Conservation (phyloP, 2,113 vertebrate genomes). For the Epinephelus cyanopodus region DNA sequence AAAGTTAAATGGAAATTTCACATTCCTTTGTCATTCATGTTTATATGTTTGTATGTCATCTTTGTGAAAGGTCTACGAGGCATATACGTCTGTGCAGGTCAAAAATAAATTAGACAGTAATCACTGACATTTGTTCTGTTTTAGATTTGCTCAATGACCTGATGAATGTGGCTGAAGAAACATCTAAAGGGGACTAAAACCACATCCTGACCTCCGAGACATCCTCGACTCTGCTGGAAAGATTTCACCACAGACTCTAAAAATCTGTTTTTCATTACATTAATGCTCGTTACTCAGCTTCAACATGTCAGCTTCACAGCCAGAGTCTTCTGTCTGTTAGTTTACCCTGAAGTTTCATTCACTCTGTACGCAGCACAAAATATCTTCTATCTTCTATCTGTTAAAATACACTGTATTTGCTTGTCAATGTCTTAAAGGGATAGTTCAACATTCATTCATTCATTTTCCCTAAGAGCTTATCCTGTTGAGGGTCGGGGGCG, state of each 20-base stretch:
- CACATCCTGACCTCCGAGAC: not conserved
- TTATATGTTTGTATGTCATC: too few species aligned
- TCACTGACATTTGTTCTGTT: not conserved
- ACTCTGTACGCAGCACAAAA: not conserved
- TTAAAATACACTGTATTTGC: not conserved
- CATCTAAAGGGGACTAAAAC: not conserved
- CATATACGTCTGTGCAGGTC: not conserved
- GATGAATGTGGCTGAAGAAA: slow-evolving; percentile 53
- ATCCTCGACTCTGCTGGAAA: not conserved
- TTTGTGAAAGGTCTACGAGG: not conserved
- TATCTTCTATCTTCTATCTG: too few species aligned
- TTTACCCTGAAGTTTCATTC: not conserved
- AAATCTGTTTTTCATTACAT: not conserved
- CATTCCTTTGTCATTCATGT: too few species aligned
- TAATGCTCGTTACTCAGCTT: not conserved
- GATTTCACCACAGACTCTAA: not conserved
- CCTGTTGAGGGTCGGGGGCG: too few species aligned
- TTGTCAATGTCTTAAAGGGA: not conserved
- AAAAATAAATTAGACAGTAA: not conserved
- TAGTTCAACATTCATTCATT: not conserved
- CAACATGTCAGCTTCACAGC: not conserved
- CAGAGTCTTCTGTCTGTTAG: not conserved
- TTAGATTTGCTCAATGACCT: slow-evolving; percentile 68
- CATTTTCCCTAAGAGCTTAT: too few species aligned
- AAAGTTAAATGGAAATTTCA: too few species aligned